phyloP scores from a whole-genome alignment of 2,888 invertebrate genomes.

The Elysia crispata region DNA sequence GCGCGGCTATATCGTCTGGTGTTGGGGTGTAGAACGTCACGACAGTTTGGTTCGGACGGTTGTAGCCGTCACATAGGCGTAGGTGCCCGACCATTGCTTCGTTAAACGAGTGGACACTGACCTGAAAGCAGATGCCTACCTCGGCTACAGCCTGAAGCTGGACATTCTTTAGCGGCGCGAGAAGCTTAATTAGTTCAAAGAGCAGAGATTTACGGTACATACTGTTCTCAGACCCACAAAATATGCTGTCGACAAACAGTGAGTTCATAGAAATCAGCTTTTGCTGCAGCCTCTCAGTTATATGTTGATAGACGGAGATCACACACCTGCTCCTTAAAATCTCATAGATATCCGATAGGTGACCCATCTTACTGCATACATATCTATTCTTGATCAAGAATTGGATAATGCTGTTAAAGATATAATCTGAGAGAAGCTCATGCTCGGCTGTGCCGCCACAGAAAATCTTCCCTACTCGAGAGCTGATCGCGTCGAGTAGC shows the following conservation, averaged over 20 bases:
- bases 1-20: conserved; percentile 51
- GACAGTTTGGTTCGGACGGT: conserved; percentile 58
- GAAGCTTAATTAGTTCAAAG: conserved; percentile 18
- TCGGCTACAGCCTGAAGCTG: conserved; percentile 58
- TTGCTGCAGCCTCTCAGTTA: too few species aligned
- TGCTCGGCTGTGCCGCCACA: conserved; percentile 57
- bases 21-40: conserved; percentile 59
- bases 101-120: conserved; percentile 54
- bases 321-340: neutral
- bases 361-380: neutral
- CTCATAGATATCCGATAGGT: neutral
- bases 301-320: neutral
- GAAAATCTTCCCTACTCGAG: conserved; percentile 53
- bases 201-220: neutral
- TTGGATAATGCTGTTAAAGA: conserved; percentile 17
- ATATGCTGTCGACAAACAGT: neutral
- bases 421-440: conserved; percentile 56
- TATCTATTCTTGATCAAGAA: neutral
- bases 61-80: conserved; percentile 63
- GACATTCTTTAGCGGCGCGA: conserved; percentile 43
- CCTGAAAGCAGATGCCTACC: conserved; percentile 63
- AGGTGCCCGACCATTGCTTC: conserved; percentile 50
- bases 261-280: too few species aligned
- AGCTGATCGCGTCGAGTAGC: conserved; percentile 50
- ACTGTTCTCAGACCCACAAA: neutral